Percentiles rank a stretch among this genome's conserved stretches.
Evolutionary conservation across 2,888 invertebrate genomes (phyloP).

Genomic region (Chouioia cunea): DNA sequence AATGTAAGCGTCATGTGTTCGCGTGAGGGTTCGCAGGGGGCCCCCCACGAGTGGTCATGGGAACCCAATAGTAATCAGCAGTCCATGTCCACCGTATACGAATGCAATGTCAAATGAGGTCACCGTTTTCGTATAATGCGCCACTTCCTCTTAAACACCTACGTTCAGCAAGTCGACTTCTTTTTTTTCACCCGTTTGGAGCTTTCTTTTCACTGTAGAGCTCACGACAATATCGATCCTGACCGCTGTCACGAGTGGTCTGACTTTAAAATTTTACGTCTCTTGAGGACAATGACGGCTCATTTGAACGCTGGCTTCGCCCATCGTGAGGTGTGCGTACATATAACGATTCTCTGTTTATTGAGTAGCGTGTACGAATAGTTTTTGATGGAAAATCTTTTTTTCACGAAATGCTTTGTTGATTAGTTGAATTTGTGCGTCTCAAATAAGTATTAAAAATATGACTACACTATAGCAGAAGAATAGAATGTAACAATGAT

Average conservation of each 20-base stretch:
- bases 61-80: constrained; percentile 64
- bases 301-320: constrained; percentile 16
- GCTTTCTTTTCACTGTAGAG: constrained; percentile 17
- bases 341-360: no score
- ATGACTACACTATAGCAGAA: no score
- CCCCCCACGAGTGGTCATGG: constrained; percentile 56
- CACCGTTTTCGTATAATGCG: constrained; percentile 31
- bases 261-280: constrained; percentile 29
- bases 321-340: no score
- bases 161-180: constrained; percentile 41
- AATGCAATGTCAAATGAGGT: neutral
- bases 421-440: neutral
- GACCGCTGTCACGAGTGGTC: constrained; percentile 9
- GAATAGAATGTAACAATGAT: no score
- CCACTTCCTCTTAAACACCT: constrained; percentile 39
- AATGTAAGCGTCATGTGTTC: constrained; percentile 64
- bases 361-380: neutral
- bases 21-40: constrained; percentile 63
- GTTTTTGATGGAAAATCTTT: neutral
- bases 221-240: neutral
- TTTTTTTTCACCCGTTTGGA: constrained; percentile 9
- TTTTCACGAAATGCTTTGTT: neutral
- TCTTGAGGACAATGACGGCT: constrained; percentile 20
- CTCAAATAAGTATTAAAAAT: no score
- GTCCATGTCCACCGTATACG: constrained; percentile 57